Conservation (phyloP, 2,113 vertebrate genomes). For the Scytalopus superciliaris region DNA sequence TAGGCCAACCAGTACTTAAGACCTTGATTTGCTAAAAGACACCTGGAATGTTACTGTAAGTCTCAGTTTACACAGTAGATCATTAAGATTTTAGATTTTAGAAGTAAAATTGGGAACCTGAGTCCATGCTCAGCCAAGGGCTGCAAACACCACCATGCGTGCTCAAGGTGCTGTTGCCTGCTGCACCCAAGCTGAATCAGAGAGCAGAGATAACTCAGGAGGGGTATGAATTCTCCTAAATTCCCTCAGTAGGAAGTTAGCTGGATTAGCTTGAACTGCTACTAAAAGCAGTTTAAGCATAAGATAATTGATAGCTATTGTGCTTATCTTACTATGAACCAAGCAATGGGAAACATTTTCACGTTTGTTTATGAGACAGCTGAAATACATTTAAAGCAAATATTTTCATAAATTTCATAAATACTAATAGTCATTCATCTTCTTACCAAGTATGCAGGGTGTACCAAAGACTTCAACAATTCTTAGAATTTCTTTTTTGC, state of each 20-base stretch:
- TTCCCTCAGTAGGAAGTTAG: background rate
- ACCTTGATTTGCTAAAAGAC: background rate
- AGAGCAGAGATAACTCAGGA: background rate
- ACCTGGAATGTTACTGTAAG: background rate
- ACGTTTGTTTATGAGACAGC: background rate
- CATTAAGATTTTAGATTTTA: background rate
- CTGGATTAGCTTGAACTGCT: background rate
- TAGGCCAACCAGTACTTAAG: background rate
- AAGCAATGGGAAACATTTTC: background rate
- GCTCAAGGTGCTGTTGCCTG: background rate
- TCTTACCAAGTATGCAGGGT: background rate
- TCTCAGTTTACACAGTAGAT: background rate
- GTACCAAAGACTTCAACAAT: background rate
- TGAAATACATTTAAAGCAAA: background rate
- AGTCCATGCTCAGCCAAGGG: background rate
- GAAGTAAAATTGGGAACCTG: background rate
- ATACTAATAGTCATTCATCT: background rate
- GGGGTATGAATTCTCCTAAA: background rate
- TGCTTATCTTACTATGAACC: background rate
- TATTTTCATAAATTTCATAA: background rate
- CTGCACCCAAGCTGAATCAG: background rate
- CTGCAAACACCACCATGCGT: background rate
- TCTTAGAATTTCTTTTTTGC: conserved; percentile 13
- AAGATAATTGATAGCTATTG: background rate
- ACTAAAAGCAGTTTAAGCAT: background rate